Evolutionary conservation across 2,113 vertebrate species (phyloP), one percentile per base, ranked within the genome.

Genomic region (Jacana jacana): DNA sequence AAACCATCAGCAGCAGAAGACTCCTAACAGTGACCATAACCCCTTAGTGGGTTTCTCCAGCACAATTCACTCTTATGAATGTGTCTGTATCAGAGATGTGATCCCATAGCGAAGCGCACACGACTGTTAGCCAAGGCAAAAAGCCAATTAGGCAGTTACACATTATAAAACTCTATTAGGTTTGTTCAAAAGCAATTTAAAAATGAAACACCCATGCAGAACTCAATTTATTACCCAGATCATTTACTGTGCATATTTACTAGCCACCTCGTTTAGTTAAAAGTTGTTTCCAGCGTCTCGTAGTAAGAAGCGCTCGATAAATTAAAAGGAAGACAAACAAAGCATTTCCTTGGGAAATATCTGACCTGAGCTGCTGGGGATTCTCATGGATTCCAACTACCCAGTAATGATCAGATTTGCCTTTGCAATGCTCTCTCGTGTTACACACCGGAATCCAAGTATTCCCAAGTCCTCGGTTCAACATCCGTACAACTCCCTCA

Each of bases 401-500:
- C 99, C 99, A 99, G 27, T 99, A 99, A 95, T 99, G 98, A 90
- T 99, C 99, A 1, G 99, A 99, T 81, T 98, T 99, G 68, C 99
- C 99, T 92, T 99, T 99, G 97, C 99, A 99, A 73, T 98, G 98
- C 20, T 99, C 99, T 66, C 98, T 97, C 7, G 97, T 99, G 97
- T 99, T 98, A 78, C 99, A 99, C 49, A 99, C 96, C 0, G 99
- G 99, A 13, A 98, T 98, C 99, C 99, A 99, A 0, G 98, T 98
- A 93, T 99, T 98, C 4, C 98, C 99, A 27, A 99, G 88, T 0
- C 98, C 98, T 90, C 99, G 98, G 93, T 99, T 99, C 93, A 99
- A 94, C 98, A 99, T 98, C 68, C 98, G 98, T 71, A 99, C 98
- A 10, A 97, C 86, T 2, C 99, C 99, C 30, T 99, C 98, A 0